Evolutionary conservation across 2,797 vertebrate genomes (phyloP), one percentile per base, ranked within the genome.

Genomic region (Gallinago stenura): DNA sequence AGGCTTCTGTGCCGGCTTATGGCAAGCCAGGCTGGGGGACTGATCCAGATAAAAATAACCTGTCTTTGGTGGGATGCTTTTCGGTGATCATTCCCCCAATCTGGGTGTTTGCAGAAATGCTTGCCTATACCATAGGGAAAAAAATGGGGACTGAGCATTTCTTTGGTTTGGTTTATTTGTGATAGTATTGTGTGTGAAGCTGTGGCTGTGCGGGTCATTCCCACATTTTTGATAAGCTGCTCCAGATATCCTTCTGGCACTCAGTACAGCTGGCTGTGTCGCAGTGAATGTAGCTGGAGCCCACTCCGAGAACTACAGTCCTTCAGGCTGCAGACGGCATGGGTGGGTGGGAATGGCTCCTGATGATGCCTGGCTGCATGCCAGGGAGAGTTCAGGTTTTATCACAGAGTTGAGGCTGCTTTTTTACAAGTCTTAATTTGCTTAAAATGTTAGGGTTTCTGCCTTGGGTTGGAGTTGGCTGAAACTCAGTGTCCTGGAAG

Each of bases 51-150:
- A 20, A 70, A 70, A 87, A 83, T n/a, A 48, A n/a, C 43, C 22
- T 61, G 50, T 22, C 53, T 57, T 71, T 83, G 5, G 14, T 79
- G 35, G 24, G 11, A 8, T 93, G 53, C 7, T 51, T 89, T 86
- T 81, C 1, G 1, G 6, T 54, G 37, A 39, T 81, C 10, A 1
- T 8, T 81, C 77, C 12, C 3, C 4, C 31, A 19, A 0, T 35
- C n/a, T 46, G 28, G 2, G 30, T 2, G 1, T 62, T 78, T 69
- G 51, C n/a, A 51, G 24, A 78, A 91, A 48, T 31, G 13, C 41
- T 90, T 86, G 17, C 16, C 35, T 7, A 9, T 83, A 48, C 10
- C 35, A 5, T 2, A 46, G 10, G 21, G 4, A 6, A 1, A 20
- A 46, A 57, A 25, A 4, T 11, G 16, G 7, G 7, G 43, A n/a